Percentiles rank a stretch among this genome's conserved stretches.
These are phyloP conservation scores for Rousettus leschenaultii DNA, from an alignment of 2,113 vertebrate species.

Conservation along the genomic window DNA sequence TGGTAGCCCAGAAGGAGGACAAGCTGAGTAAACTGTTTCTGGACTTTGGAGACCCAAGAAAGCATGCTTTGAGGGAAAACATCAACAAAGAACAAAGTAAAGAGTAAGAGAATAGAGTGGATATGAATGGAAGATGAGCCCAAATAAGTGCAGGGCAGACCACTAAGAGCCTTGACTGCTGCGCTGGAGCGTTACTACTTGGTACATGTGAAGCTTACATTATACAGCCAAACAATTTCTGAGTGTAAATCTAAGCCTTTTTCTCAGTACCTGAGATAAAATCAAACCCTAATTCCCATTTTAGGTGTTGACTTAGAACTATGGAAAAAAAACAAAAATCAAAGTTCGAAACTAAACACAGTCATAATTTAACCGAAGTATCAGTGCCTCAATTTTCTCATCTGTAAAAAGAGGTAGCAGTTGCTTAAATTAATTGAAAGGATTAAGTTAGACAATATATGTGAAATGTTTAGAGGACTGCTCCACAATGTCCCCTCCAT, in stretches of 20 bases:
- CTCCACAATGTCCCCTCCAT: not conserved
- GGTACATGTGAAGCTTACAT: not conserved
- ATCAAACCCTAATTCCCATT: slow-evolving; percentile 18
- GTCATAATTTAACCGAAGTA: not conserved
- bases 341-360: not conserved
- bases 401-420: not conserved
- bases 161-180: not conserved
- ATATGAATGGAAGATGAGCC: not conserved
- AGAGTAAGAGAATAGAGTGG: not conserved
- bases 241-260: not conserved
- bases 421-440: not conserved
- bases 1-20: not conserved
- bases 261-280: not conserved
- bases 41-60: not conserved
- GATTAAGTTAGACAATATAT: not conserved
- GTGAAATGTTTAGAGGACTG: not conserved
- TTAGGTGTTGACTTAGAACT: not conserved
- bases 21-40: not conserved
- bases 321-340: not conserved
- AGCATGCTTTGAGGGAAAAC: not conserved
- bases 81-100: not conserved
- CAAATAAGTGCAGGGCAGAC: not conserved
- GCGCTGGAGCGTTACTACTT: not conserved
- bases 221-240: not conserved
- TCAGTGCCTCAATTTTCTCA: not conserved